Conservation (phyloP, 2,888 invertebrate genomes). For the Xestia ashworthii region DNA sequence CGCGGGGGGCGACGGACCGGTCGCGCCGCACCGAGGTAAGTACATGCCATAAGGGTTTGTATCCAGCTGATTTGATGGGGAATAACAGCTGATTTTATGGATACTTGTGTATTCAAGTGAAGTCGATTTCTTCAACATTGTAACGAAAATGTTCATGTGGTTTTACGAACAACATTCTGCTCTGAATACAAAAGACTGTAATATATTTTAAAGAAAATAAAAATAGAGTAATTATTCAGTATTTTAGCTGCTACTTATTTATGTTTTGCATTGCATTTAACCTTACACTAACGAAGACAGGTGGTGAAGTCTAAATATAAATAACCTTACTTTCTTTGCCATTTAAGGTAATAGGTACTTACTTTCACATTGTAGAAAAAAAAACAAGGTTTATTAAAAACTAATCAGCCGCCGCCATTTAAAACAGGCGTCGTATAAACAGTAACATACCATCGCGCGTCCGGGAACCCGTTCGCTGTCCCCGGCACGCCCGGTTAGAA, state of each 20-base stretch:
- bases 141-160: slow-evolving; percentile 4
- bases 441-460: slow-evolving; percentile 78
- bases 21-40: slow-evolving; percentile 77
- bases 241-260: slow-evolving; percentile 37
- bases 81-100: slow-evolving; percentile 66
- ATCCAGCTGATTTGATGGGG: slow-evolving; percentile 64
- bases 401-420: slow-evolving; percentile 17
- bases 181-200: slow-evolving; percentile 11
- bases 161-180: background rate
- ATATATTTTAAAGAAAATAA: slow-evolving; percentile 16
- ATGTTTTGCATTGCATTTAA: slow-evolving; percentile 34
- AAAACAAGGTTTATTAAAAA: slow-evolving; percentile 27
- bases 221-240: slow-evolving; percentile 11
- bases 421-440: slow-evolving; percentile 60
- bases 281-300: slow-evolving; percentile 45
- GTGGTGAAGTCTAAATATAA: slow-evolving; percentile 21
- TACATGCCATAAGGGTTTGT: slow-evolving; percentile 64
- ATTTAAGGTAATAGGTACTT: slow-evolving; percentile 18
- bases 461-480: slow-evolving; percentile 86
- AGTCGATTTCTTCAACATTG: slow-evolving; percentile 13
- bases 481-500: slow-evolving; percentile 89
- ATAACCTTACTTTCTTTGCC: slow-evolving; percentile 32
- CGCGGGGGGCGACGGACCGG: slow-evolving; percentile 83
- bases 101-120: slow-evolving; percentile 11
- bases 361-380: slow-evolving; percentile 26